Evolutionary conservation across 2,888 invertebrate genomes (phyloP).

Genomic region (Troilus luridus): DNA sequence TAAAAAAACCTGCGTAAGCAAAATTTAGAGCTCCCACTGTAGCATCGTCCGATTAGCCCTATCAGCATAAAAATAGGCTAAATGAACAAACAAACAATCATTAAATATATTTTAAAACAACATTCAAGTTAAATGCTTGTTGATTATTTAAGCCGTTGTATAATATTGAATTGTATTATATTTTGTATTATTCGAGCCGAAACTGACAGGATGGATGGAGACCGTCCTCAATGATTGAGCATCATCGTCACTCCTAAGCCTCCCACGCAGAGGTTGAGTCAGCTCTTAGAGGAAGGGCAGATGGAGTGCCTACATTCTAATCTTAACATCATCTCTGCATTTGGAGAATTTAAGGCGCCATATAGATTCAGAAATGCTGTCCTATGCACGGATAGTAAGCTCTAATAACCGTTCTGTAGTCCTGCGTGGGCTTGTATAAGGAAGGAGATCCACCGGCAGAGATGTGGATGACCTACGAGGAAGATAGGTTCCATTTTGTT

Average conservation of each 20-base stretch:
- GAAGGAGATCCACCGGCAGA: background rate
- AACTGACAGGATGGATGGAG: background rate
- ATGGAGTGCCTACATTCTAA: conserved; percentile 4
- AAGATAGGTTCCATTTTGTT: background rate
- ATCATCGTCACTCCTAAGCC: background rate
- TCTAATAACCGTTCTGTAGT: background rate
- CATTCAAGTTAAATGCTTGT: no score
- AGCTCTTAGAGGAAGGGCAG: conserved; percentile 2
- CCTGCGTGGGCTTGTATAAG: background rate
- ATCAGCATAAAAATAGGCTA: no score
- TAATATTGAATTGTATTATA: no score
- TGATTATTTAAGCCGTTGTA: no score
- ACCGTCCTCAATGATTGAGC: background rate
- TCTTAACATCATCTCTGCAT: conserved; percentile 2
- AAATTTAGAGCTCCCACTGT: no score
- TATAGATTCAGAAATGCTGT: background rate
- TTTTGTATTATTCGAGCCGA: background rate
- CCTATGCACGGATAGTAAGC: background rate
- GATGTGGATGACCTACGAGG: background rate
- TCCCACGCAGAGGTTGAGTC: conserved; percentile 27
- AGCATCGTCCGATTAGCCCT: no score
- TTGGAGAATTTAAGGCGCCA: conserved; percentile 5
- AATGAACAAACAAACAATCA: no score
- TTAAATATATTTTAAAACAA: no score
- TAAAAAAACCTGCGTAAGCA: no score